Base-by-base conservation (phyloP, 2,797 vertebrate species). In the Astyanax mexicanus region DNA sequence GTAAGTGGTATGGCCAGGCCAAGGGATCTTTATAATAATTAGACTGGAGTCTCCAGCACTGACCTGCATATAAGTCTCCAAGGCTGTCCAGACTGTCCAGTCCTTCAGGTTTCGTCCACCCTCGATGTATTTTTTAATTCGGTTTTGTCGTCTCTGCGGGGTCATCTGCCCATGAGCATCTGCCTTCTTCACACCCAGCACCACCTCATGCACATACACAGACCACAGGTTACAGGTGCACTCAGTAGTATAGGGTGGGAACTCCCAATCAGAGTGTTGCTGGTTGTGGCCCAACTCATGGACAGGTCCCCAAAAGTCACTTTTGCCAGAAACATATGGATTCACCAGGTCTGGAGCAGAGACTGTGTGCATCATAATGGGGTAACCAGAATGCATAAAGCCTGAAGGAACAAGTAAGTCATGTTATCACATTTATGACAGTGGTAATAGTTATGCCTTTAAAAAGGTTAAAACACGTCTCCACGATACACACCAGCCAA, bases 171-270 rank as follows among this genome's bases (percentile, higher is more conserved):
- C 0, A 44, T 94, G 93, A 17, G 92, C 95, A 81, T 79, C 40
- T 17, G 71, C 84, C 58, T 93, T 88, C 51, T 90, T 60, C 49
- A 96, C 79, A 0, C 90, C 92, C 64, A 97, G 88, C 72, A 97
- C 93, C 0, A 84, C 86, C 79, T 98, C 96, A 1, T 95, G 91
- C 52, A 98, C 91, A 0, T 96, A 98, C 77, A 97, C 92, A 0
- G 96, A 96, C 96, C 96, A 98, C 69, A 98, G 92, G 89, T 98
- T 98, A 86, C 95, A 96, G 0, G 96, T 98, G 17, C 93, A 90
- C 84, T 97, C 96, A 0, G 94, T 95, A 77, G 96, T 97, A 77
- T 98, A 87, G 0, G 94, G 75, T 0, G 83, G 88, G 76, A 97
- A 93, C 83, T 97, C 96, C 96, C 96, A 97, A 38, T 79, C 88